phyloP scores from a whole-genome alignment of 1,140 invertebrate genomes.

The Drosophila kikkawai region DNA sequence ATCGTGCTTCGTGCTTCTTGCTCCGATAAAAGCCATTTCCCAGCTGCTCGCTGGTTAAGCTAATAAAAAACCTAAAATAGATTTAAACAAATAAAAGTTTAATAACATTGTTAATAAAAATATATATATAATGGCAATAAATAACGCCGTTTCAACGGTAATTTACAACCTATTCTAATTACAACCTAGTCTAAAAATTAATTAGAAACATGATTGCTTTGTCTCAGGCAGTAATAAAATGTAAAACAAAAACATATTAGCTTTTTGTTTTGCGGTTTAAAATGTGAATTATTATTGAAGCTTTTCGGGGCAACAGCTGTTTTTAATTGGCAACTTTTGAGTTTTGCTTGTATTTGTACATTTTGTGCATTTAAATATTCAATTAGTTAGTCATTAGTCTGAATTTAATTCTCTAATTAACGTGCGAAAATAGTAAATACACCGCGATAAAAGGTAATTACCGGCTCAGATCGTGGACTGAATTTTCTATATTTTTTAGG shows the following conservation, averaged over 20 bases:
- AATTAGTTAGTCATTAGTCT: constrained; percentile 16
- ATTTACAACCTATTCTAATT: neutral
- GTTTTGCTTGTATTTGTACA: neutral
- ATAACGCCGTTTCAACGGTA: neutral
- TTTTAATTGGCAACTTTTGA: neutral
- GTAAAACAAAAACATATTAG: neutral
- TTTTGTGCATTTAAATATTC: neutral
- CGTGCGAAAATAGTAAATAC: constrained; percentile 5
- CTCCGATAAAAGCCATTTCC: constrained; percentile 15
- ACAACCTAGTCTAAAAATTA: neutral
- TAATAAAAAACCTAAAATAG: constrained; percentile 9
- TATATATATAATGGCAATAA: neutral
- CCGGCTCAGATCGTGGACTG: neutral
- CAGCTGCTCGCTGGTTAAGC: constrained; percentile 5
- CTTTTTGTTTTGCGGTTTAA: neutral
- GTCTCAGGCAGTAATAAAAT: neutral
- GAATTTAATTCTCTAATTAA: constrained; percentile 11
- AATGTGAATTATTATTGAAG: neutral
- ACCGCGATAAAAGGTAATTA: neutral
- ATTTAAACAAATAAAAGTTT: neutral
- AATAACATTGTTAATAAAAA: neutral
- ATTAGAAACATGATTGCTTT: neutral
- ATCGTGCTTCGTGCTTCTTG: neutral
- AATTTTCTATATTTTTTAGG: neutral
- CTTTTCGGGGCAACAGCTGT: neutral